Evolutionary conservation across 1,140 invertebrate genomes (phyloP), one percentile per base, ranked within the genome.

Genomic region (Dendroctonus ponderosae): DNA sequence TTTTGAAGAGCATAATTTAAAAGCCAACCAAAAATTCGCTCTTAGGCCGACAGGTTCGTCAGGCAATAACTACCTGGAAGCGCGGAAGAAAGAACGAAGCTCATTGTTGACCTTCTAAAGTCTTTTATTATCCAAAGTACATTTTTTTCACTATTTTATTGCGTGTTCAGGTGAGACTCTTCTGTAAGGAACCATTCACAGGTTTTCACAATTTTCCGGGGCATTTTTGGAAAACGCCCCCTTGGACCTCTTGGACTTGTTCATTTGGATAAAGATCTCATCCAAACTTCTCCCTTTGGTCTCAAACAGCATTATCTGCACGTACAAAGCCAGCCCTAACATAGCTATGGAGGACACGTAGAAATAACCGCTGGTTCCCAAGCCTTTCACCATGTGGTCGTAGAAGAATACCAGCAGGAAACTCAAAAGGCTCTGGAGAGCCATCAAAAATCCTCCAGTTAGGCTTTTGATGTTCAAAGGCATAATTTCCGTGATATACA

Each of bases 401-500:
- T 90, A 93, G 71, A 84, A 86, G 70, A 87, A 87, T 1, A 91
- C 92, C 7, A 93, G 82, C 26, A 93, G 62, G 76, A 94, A 95
- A 0, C 58, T 53, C 43, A 54, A n/a, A 12, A 44, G 39, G 26
- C 58, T 46, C 44, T 65, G 62, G 14, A 57, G n/a, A 5, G 52
- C 53, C 26, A 90, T 86, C 0, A 89, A 87, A 6, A 93, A 80
- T 0, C 88, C 85, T 2, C 87, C 87, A 3, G 89, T 90, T 5
- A 85, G 77, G 0, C 88, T 86, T 73, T 91, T 88, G 0, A 91
- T 85, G 68, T 88, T 85, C 0, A 86, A 80, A 1, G 92, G 85
- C 68, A 93, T 89, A 70, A 93, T 85, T 78, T 94, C 90, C 4
- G 87, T 87, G 82, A 92, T 88, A 44, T 94, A 84, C 0, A 91